Evolutionary conservation across 2,888 invertebrate genomes (phyloP).

Genomic region (Nemoura dubitans): DNA sequence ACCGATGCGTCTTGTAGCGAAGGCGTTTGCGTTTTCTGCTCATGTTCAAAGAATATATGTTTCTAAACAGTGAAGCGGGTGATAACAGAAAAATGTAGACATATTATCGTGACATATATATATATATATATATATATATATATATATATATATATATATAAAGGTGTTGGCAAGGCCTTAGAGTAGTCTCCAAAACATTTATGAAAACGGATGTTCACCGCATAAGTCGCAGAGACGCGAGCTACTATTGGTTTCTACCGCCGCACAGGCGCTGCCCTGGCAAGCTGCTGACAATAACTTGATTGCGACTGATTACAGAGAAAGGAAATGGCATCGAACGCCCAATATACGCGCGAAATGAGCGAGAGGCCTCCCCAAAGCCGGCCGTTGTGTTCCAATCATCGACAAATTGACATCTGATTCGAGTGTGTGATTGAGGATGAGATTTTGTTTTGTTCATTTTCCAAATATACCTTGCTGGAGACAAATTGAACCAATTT

Average conservation of each 20-base stretch:
- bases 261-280: neutral
- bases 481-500: constrained; percentile 2
- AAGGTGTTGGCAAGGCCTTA: no score
- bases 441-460: constrained; percentile 5
- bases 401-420: constrained; percentile 25
- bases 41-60: neutral
- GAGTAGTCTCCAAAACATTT: no score
- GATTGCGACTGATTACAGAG: neutral
- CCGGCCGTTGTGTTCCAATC: constrained; percentile 13
- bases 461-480: neutral
- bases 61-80: neutral
- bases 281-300: neutral
- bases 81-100: neutral
- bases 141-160: no score
- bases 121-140: no score
- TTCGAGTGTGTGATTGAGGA: constrained; percentile 3
- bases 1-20: neutral
- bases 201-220: no score
- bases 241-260: no score
- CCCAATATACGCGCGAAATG: neutral
- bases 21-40: neutral
- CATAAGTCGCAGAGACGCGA: no score
- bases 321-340: neutral
- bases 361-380: neutral
- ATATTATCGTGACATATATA: no score